Evolutionary conservation across 2,113 vertebrate species (phyloP).

Genomic region (Terrapene triunguis): DNA sequence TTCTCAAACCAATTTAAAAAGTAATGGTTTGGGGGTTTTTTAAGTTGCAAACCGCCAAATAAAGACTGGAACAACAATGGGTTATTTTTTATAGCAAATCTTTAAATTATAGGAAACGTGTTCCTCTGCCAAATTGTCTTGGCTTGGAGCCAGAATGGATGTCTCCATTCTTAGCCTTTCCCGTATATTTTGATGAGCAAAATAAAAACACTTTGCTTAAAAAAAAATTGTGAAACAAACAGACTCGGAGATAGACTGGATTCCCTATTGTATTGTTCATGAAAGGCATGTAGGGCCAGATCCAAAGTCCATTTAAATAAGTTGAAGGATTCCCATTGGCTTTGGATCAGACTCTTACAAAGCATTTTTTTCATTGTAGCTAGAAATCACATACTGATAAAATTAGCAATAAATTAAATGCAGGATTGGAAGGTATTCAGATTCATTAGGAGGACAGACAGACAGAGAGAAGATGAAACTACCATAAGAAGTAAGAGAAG

Average conservation of each 20-base stretch:
- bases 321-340: not conserved
- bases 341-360: not conserved
- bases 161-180: constrained; percentile 52
- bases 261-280: not conserved
- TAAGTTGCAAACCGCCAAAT: not conserved
- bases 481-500: not conserved
- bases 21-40: not conserved
- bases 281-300: not conserved
- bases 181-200: not conserved
- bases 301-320: not conserved
- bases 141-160: constrained; percentile 22
- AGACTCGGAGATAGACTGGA: not conserved
- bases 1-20: not conserved
- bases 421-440: not conserved
- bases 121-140: not conserved
- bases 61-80: constrained; percentile 13
- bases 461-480: not conserved
- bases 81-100: not conserved
- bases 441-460: not conserved
- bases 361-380: not conserved
- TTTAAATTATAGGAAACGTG: constrained; percentile 49
- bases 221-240: not conserved
- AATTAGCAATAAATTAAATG: not conserved
- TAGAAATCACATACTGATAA: not conserved
- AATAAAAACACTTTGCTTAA: not conserved